Percentiles rank a stretch among this genome's conserved stretches.
phyloP scores from a whole-genome alignment of 1,140 invertebrate genomes.

The Formica selysi region DNA sequence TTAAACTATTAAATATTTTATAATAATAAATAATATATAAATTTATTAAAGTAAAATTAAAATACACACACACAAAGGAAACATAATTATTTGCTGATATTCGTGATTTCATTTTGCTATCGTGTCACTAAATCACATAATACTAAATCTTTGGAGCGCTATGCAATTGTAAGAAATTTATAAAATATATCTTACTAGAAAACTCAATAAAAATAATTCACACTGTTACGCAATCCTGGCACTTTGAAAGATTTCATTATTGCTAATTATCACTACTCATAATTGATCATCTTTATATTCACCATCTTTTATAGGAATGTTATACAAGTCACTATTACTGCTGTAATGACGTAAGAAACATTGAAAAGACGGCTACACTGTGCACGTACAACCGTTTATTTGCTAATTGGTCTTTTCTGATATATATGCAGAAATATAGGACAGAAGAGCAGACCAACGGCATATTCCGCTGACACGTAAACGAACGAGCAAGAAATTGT shows the following conservation, averaged over 20 bases:
- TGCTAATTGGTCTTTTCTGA: neutral
- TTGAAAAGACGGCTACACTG: neutral
- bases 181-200: neutral
- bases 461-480: slow-evolving; percentile 10
- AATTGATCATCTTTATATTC: neutral
- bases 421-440: neutral
- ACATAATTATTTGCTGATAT: too few relatives aligned
- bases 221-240: neutral
- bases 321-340: neutral
- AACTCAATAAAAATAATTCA: neutral
- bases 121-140: neutral
- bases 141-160: too few relatives aligned
- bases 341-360: neutral
- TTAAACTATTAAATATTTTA: neutral
- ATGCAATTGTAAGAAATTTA: neutral
- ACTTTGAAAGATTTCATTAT: neutral
- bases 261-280: neutral
- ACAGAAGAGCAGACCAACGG: slow-evolving; percentile 24
- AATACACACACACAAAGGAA: neutral
- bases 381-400: neutral
- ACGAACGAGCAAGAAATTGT: neutral
- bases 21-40: neutral
- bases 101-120: too few relatives aligned
- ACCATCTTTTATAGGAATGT: neutral
- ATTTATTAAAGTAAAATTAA: neutral